Base-by-base conservation (phyloP, 2,113 vertebrate genomes). In the Eptesicus fuscus region DNA sequence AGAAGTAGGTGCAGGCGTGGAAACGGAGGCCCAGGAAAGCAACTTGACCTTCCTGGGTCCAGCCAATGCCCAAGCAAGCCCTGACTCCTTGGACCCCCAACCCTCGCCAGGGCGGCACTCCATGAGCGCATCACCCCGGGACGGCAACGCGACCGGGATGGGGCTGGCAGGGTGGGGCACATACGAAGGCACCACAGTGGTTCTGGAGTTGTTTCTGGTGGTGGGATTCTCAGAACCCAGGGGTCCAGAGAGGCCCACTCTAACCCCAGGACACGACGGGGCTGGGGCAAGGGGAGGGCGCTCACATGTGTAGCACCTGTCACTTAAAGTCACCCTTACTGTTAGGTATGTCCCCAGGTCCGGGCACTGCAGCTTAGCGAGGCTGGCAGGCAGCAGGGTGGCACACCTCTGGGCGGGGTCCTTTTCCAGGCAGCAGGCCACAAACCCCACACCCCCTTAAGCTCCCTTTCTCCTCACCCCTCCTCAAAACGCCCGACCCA, bases 241-340 rank as follows among this genome's bases (percentile, higher is more conserved):
- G 2, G 63, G 47, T 17, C 71, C 53, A 20, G 32, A 56, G 42
- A 84, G 49, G 7, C 56, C 63, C 10, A 13, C 35, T 28, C 32
- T 5, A 8, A 7, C 8, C 16, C 30, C 25, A 1, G 20, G 35
- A 44, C 20, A 5, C 2, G 16, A 20, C 7, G 4, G 78, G 56
- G 16, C 28, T 18, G 2, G 12, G 63, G 44, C 32, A 13, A 20
- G 32, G 25, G 53, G 7, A 11, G 67, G 25, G 42, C 0, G 37
- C 51, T 7, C 30, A 0, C 1, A 1, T 3, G 1, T 0, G 0
- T 1, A 17, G 71, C 37, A 22, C 49, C 1, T 1, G 4, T 1
- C 23, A 8, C 5, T 25, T 4, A 4, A 28, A 5, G 20, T 22
- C 53, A 7, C 17, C 8, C 0, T 32, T 20, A 18, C 30, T 17